These are phyloP conservation scores for Tenthredo scrophulariae DNA, from an alignment of 2,888 invertebrate species.

Conservation along the genomic window DNA sequence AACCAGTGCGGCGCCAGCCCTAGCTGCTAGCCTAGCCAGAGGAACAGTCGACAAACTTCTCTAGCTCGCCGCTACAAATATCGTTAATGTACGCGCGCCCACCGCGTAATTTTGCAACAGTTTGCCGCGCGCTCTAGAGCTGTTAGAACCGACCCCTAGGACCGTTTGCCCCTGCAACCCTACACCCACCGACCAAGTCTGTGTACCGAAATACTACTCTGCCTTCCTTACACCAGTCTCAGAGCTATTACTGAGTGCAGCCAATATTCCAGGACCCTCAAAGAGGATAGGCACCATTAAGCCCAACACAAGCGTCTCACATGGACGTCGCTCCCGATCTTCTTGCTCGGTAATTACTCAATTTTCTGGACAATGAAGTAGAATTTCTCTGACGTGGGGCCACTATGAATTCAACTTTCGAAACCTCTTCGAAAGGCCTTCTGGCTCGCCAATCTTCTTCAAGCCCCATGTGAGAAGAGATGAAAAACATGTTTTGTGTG, in stretches of 20 bases:
- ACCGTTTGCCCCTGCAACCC: constrained; percentile 54
- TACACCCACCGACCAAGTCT: constrained; percentile 72
- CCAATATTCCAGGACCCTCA: constrained; percentile 62
- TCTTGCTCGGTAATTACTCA: background rate
- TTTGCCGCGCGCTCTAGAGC: constrained; percentile 63
- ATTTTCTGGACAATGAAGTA: background rate
- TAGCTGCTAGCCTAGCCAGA: constrained; percentile 58
- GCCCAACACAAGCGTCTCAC: background rate
- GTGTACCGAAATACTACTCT: constrained; percentile 62
- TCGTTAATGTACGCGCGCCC: constrained; percentile 71
- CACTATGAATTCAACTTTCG: background rate
- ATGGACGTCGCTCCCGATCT: constrained; percentile 4
- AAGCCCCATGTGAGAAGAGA: background rate
- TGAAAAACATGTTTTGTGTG: background rate
- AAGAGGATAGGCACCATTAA: constrained; percentile 39
- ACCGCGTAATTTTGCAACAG: constrained; percentile 74
- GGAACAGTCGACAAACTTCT: constrained; percentile 64
- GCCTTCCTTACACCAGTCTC: constrained; percentile 8
- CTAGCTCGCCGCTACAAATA: constrained; percentile 72
- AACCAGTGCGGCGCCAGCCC: constrained; percentile 56
- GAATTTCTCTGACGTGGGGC: background rate
- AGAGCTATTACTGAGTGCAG: constrained; percentile 60
- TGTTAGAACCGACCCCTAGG: constrained; percentile 39
- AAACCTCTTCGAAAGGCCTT: background rate
- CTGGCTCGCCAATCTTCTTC: background rate